These are phyloP conservation scores for Dasypus novemcinctus DNA, from an alignment of 2,113 vertebrate genomes.

Conservation along the genomic window DNA sequence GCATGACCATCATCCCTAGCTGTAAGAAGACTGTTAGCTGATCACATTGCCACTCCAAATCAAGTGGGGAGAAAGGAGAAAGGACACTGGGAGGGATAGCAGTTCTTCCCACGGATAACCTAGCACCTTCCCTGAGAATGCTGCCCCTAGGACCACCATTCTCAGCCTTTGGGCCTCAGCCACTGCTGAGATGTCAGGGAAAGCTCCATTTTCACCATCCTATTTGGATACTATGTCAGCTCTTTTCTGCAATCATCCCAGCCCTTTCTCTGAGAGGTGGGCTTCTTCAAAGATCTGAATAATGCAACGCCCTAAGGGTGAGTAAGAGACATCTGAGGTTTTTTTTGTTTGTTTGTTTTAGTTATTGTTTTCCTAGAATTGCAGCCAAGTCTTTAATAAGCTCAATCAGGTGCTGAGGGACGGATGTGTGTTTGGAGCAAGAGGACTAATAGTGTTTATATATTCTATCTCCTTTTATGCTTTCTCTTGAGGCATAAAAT, in stretches of 20 bases:
- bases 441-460: no score
- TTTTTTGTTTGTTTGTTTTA: not conserved
- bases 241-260: not conserved
- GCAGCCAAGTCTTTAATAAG: not conserved
- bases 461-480: not conserved
- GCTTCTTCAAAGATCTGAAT: not conserved
- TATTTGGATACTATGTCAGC: not conserved
- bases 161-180: not conserved
- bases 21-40: not conserved
- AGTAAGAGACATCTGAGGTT: not conserved
- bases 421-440: not conserved
- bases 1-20: not conserved
- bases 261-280: not conserved
- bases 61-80: not conserved
- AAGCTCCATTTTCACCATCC: not conserved
- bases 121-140: not conserved
- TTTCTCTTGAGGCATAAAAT: slow-evolving; percentile 7
- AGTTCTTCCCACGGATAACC: not conserved
- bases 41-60: not conserved
- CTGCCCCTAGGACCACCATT: no score
- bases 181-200: not conserved
- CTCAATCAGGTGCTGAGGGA: not conserved
- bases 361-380: not conserved
- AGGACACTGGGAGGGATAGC: rapidly evolving
- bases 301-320: no score